These are phyloP conservation scores for Acinonyx jubatus DNA, from an alignment of 2,113 vertebrate genomes.

Conservation along the genomic window DNA sequence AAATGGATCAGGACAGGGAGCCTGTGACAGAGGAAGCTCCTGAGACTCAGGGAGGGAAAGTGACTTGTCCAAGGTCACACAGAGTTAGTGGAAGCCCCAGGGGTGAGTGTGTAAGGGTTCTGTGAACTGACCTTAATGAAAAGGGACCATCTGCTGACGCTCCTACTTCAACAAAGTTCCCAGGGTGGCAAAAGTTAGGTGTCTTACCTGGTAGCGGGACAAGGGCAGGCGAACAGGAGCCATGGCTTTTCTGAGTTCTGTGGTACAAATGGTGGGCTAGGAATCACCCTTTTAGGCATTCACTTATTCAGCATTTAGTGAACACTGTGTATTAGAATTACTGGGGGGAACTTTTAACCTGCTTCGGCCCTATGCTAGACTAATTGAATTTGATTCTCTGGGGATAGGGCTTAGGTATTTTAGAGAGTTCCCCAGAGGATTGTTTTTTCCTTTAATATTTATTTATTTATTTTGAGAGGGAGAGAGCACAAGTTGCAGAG, in stretches of 20 bases:
- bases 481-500: no score
- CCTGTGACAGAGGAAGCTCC: background rate
- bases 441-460: background rate
- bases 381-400: background rate
- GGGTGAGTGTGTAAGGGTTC: background rate
- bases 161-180: background rate
- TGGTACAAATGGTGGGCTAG: background rate
- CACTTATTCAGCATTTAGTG: background rate
- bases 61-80: slow-evolving; percentile 18
- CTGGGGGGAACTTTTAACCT: background rate
- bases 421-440: background rate
- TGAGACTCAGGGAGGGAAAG: background rate
- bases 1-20: background rate
- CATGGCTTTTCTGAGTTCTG: slow-evolving; percentile 59
- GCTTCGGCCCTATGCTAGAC: background rate
- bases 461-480: no score
- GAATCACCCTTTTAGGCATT: background rate
- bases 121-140: background rate
- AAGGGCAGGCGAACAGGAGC: slow-evolving; percentile 24
- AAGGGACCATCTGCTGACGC: background rate
- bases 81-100: background rate
- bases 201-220: slow-evolving; percentile 69
- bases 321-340: background rate
- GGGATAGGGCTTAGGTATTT: background rate
- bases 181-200: background rate